Conservation (phyloP, 2,113 vertebrate genomes). For the Calidris pugnax region DNA sequence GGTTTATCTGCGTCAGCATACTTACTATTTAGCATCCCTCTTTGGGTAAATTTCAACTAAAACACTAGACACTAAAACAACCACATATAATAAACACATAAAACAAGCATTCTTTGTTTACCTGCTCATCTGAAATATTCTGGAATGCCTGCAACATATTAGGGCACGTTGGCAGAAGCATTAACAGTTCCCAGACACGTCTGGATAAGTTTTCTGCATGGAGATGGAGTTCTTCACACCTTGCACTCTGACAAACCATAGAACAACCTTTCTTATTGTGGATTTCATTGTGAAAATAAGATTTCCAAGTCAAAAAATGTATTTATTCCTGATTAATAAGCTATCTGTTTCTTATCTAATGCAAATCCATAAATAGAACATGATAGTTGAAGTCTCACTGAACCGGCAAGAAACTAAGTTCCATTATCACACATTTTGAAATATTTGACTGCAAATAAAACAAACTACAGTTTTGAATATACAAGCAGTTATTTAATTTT, state of each 20-base stretch:
- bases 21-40: neutral
- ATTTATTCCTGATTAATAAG: neutral
- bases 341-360: neutral
- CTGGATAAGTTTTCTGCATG: conserved; percentile 97
- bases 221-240: conserved; percentile 96
- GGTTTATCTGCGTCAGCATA: neutral
- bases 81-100: neutral
- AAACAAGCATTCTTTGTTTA: conserved; percentile 54
- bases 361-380: neutral
- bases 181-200: conserved; percentile 96
- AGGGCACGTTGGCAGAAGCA: conserved; percentile 97
- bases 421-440: neutral
- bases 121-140: conserved; percentile 95
- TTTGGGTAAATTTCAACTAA: neutral
- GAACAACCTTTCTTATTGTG: neutral
- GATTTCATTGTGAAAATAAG: neutral
- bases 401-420: neutral
- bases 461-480: neutral
- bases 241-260: conserved; percentile 79
- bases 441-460: neutral
- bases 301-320: neutral
- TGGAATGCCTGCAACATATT: conserved; percentile 99
- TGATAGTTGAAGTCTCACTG: neutral
- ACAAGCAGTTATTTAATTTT: neutral
- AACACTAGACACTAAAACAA: neutral